phyloP scores from a whole-genome alignment of 2,888 invertebrate species.

The Caenorhabditis sulstoni region DNA sequence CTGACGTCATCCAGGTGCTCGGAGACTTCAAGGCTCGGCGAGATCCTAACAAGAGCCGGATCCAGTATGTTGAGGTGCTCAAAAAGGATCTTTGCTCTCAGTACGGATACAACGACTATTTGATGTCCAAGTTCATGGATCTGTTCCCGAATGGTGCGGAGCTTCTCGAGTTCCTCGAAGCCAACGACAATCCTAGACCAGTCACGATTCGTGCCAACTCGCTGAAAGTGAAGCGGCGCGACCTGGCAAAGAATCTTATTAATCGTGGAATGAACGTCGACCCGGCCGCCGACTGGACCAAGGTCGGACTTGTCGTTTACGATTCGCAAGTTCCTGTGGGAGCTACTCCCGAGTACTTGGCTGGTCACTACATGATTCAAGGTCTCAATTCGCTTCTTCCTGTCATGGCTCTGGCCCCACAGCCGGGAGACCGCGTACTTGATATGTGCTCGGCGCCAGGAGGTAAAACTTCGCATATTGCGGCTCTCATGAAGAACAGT shows the following conservation, averaged over 20 bases:
- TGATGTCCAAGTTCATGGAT: constrained; percentile 93
- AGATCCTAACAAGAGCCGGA: constrained; percentile 68
- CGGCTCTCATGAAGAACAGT: constrained; percentile 94
- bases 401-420: constrained; percentile 97
- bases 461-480: constrained; percentile 97
- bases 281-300: constrained; percentile 98
- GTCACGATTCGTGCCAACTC: constrained; percentile 96
- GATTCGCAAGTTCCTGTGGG: constrained; percentile 93
- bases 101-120: constrained; percentile 96
- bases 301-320: constrained; percentile 96
- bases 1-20: constrained; percentile 76
- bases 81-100: constrained; percentile 91
- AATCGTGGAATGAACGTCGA: constrained; percentile 97
- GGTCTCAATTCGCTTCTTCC: constrained; percentile 91
- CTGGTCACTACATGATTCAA: constrained; percentile 95
- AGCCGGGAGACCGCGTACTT: constrained; percentile 87
- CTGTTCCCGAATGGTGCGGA: constrained; percentile 85
- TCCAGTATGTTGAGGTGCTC: constrained; percentile 69
- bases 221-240: constrained; percentile 86
- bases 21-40: constrained; percentile 76
- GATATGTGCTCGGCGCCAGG: constrained; percentile 99
- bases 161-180: constrained; percentile 94
- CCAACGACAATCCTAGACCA: constrained; percentile 94
- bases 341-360: constrained; percentile 98
- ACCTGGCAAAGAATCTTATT: constrained; percentile 87